Base-by-base conservation (phyloP, 2,113 vertebrate genomes). In the Girardinichthys multiradiatus region DNA sequence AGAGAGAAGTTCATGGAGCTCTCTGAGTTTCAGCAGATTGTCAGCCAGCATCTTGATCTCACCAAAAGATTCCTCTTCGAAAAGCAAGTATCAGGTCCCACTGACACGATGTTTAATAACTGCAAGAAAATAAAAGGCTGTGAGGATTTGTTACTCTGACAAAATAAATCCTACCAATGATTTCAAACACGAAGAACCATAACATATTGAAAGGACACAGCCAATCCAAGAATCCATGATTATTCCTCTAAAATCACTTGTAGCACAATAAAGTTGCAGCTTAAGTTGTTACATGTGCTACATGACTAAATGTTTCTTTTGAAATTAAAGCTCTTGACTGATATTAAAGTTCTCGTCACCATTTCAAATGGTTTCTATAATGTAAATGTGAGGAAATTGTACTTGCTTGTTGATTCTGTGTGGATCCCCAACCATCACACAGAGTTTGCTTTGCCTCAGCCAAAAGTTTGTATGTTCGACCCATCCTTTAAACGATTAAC, bases 1-100 rank as follows among this genome's bases (percentile, higher is more conserved):
- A 93, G 93, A 73, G 70, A 88, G 24, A 92, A 96, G 60, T 92
- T 96, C 29, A 90, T 96, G 82, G 95, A 97, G 63, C 92, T 98
- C 1, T 88, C 88, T 0, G 77, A 60, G 60, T 97, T 98, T 87
- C 94, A 95, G 87, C 88, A 86, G 35, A 86, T 94, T 62, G 69
- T 95, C 65, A 80, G 81, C 70, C 94, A 70, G 67, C 95, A 98
- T 69, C 92, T 96, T 76, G 94, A 94, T 39, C 79, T 87, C 77
- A 90, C 94, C 80, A 95, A 91, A 90, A 88, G 67, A 2, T 79
- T 88, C 63, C 95, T 98, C 2, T 91, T 95, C 35, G 90, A 93
- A 76, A 91, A 90, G 97, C 97, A 93, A 86, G 93, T 78, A 37
- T 45, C 2, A 39, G 2, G 15, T 59, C 21, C 13, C 27, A 7